Evolutionary conservation across 2,797 vertebrate species (phyloP), one percentile per base, ranked within the genome.

Genomic region (Lagocephalus sceleratus): DNA sequence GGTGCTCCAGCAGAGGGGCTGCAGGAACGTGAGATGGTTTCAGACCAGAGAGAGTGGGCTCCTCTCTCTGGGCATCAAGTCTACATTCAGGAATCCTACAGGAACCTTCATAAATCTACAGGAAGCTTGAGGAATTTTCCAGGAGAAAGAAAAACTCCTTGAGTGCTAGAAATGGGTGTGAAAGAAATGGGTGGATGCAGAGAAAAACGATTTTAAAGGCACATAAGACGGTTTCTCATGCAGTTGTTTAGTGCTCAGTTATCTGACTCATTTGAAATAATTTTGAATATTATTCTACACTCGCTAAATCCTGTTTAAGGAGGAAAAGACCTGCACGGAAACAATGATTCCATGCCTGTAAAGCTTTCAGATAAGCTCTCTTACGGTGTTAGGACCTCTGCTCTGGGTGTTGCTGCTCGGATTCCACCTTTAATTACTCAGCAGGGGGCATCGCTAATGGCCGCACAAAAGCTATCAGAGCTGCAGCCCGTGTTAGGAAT

Each of bases 341-440:
- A 43, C 14, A 42, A 15, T 20, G 0, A 39, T 43, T 29, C 46
- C 20, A 20, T 32, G 7, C 12, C 42, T 60, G 22, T 42, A 47
- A 47, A 49, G 21, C 49, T 58, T 50, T 44, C 8, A 50, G 21
- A 49, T 68, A 41, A 48, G 22, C 51, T 51, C 20, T n/a, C 15
- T 51, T 42, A 50, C 35, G 47, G 23, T 22, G 16, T 44, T 45
- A 48, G 50, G 41, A 42, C 47, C 39, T 0, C 0, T 44, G 39
- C 20, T 60, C 48, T 7, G 11, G 26, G 35, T 21, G 22, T 20
- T 45, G 57, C 52, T 65, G 41, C 39, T 54, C 14, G 42, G 47
- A 65, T 61, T 44, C 66, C 48, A 56, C 60, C 70, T 74, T 68
- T 71, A 73, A 74, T 74, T 57, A 57, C 71, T 68, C 68, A 14